These are phyloP conservation scores for Hydraecia micacea DNA, from an alignment of 2,888 invertebrate genomes.

Conservation along the genomic window DNA sequence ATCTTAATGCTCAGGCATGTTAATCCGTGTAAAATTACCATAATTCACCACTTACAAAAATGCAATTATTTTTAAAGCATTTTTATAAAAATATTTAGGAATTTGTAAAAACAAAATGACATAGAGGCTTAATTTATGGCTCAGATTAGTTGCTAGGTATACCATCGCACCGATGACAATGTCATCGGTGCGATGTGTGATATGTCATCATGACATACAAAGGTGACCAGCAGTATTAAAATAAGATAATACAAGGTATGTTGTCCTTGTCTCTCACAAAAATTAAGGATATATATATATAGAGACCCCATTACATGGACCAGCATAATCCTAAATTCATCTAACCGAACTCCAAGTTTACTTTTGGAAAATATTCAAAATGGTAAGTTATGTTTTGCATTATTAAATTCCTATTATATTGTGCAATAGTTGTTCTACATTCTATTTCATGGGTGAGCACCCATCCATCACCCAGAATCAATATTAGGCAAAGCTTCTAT, in stretches of 20 bases:
- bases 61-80: conserved; percentile 1
- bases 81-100: conserved; percentile 24
- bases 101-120: conserved; percentile 29
- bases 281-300: conserved; percentile 56
- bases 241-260: conserved; percentile 26
- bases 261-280: conserved; percentile 40
- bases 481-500: not conserved
- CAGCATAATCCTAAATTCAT: conserved; percentile 37
- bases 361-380: conserved; percentile 29
- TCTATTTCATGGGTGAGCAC: not conserved
- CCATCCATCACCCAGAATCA: not conserved
- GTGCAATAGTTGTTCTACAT: not conserved
- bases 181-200: too few species aligned
- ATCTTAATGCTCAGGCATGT: not conserved
- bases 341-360: conserved; percentile 10
- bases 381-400: conserved; percentile 45
- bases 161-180: conserved; percentile 23
- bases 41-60: conserved; percentile 39
- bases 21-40: conserved; percentile 31
- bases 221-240: conserved; percentile 53
- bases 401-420: not conserved
- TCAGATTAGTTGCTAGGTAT: conserved; percentile 23
- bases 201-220: too few species aligned
- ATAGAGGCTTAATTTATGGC: conserved; percentile 35
- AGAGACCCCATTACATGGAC: conserved; percentile 14